phyloP scores from a whole-genome alignment of 2,888 invertebrate genomes.

The Drosophila limbata region DNA sequence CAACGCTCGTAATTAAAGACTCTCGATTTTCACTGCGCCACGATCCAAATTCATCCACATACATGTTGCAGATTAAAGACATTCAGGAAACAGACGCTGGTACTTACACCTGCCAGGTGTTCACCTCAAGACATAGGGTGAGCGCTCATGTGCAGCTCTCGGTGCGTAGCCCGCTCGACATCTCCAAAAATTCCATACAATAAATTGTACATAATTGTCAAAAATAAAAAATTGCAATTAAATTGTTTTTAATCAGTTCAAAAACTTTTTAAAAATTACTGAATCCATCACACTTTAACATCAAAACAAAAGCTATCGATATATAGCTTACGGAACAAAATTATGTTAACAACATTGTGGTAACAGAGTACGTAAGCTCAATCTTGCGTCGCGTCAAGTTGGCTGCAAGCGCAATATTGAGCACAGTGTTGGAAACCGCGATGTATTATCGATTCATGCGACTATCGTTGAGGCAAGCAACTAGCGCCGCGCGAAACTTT shows the following conservation, averaged over 20 bases:
- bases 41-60: conserved; percentile 92
- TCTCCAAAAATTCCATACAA: conserved; percentile 96
- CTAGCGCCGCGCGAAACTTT: conserved; percentile 36
- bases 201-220: conserved; percentile 85
- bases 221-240: background rate
- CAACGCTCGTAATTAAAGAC: conserved; percentile 93
- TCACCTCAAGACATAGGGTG: conserved; percentile 92
- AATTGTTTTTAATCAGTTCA: too few relatives aligned
- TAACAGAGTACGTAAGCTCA: conserved; percentile 20
- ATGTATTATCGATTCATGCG: conserved; percentile 19
- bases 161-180: conserved; percentile 94
- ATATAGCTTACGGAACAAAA: background rate
- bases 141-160: conserved; percentile 93
- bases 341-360: background rate
- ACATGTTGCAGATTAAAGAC: conserved; percentile 94
- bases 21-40: conserved; percentile 93
- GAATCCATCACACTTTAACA: background rate
- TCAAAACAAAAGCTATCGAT: background rate
- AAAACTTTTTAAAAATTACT: background rate
- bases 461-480: conserved; percentile 36
- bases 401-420: conserved; percentile 4
- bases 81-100: conserved; percentile 97
- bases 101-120: conserved; percentile 93
- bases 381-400: conserved; percentile 2
- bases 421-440: conserved; percentile 17